Evolutionary conservation across 2,797 vertebrate genomes (phyloP).

Genomic region (Orestias chungarensis): DNA sequence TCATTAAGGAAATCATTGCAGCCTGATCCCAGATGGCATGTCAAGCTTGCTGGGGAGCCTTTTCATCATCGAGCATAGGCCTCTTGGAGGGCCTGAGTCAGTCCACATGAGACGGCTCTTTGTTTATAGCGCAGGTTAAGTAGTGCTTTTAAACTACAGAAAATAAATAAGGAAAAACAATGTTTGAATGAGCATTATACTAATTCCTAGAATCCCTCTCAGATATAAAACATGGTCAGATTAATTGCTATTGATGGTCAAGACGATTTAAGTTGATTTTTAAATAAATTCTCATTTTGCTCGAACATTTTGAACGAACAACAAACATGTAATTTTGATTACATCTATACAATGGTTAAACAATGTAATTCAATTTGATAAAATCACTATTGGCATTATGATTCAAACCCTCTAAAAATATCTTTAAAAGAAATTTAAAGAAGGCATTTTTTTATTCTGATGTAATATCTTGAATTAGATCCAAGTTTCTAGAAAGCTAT

Average conservation of each 20-base stretch:
- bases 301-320: not conserved
- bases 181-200: not conserved
- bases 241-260: not conserved
- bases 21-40: constrained; percentile 66
- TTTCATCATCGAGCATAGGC: constrained; percentile 33
- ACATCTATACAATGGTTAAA: not conserved
- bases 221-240: not conserved
- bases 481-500: not conserved
- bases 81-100: constrained; percentile 26
- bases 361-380: not conserved
- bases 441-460: not conserved
- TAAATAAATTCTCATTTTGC: not conserved
- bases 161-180: not conserved
- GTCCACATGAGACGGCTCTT: constrained; percentile 37
- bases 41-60: constrained; percentile 44
- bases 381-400: not conserved
- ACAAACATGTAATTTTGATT: not conserved
- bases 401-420: not conserved
- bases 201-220: not conserved
- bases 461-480: not conserved
- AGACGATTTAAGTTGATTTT: not conserved
- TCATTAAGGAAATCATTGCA: constrained; percentile 69
- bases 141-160: not conserved
- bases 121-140: constrained; percentile 19
- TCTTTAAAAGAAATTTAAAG: not conserved